Base-by-base conservation (phyloP, 2,113 vertebrate genomes). In the Periophthalmodon schlosseri region DNA sequence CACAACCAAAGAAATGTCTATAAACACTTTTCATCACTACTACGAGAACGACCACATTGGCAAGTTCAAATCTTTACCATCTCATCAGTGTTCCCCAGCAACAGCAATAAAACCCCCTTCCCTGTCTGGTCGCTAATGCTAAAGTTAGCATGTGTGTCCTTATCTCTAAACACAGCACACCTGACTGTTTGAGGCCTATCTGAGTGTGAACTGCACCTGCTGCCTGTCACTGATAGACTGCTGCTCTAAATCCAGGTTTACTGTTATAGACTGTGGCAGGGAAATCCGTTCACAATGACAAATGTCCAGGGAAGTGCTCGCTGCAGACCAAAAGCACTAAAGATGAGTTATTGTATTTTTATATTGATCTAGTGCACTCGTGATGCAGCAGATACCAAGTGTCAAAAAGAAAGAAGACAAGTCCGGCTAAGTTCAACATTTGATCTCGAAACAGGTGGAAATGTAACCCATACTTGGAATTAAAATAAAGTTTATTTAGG, bases 151-250 rank as follows among this genome's bases (percentile, higher is more conserved):
- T 34, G 24, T n/a, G 54, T 34, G 28, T 61, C 60, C 60, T 63
- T 34, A 63, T 63, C 60, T 34, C 24, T 8, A 63, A 61, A 63
- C 24, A 63, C 60, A 34, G 60, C 60, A 18, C 60, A 63, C 60
- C 60, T 63, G 60, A 63, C 28, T 34, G 28, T 63, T 63, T 34
- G 7, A 33, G 28, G 28, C 16, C 60, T 63, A 63, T 63, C 60
- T 63, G 12, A 33, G 60, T 34, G 24, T 34, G 24, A 15, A 34
- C 23, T 63, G 60, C 60, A 34, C 60, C 60, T 63, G 60, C 60
- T 63, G 60, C 60, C 60, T 63, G 60, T 63, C 60, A 63, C 60
- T 63, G 60, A 63, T 63, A 63, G 28, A 34, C 60, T 15, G 28
- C 2, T 24, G 28, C 28, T 18, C 60, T 63, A 63, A 63, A 63